Conservation (phyloP, 64 coral and sea anemone species). For the Montipora cactus region DNA sequence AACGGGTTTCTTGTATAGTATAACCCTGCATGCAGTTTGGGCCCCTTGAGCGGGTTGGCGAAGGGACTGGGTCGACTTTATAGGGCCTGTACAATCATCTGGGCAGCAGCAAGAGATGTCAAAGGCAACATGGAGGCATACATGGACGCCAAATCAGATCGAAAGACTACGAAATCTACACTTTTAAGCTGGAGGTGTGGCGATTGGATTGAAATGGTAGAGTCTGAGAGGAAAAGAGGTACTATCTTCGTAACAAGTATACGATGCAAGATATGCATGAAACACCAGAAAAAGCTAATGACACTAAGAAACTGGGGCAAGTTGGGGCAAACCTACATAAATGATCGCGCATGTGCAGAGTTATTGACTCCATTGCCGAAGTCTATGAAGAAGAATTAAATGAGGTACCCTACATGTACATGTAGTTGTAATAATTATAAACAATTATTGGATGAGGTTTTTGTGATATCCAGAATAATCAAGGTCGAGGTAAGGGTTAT, state of each 20-base stretch:
- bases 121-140: slow-evolving; percentile 51
- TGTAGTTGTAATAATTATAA: background rate
- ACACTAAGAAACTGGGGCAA: slow-evolving; percentile 30
- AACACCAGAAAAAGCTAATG: slow-evolving; percentile 12
- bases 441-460: too few species aligned
- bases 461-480: too few species aligned
- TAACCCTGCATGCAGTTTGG: too few species aligned
- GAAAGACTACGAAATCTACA: slow-evolving; percentile 72
- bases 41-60: too few species aligned
- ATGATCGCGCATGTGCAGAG: slow-evolving; percentile 74
- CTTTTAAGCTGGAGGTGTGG: slow-evolving; percentile 59
- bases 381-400: slow-evolving; percentile 71
- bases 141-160: slow-evolving; percentile 24
- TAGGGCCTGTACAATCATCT: too few species aligned
- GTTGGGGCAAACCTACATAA: slow-evolving; percentile 67
- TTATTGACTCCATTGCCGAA: slow-evolving; percentile 78
- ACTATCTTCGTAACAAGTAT: slow-evolving; percentile 68
- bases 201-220: slow-evolving; percentile 77
- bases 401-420: slow-evolving; percentile 25
- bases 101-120: slow-evolving; percentile 37
- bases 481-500: too few species aligned
- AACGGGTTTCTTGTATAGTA: too few species aligned
- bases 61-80: too few species aligned
- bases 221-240: slow-evolving; percentile 66
- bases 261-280: slow-evolving; percentile 68